These are phyloP conservation scores for Meteorus sp. DNA, from an alignment of 1,140 invertebrate species.

Conservation along the genomic window DNA sequence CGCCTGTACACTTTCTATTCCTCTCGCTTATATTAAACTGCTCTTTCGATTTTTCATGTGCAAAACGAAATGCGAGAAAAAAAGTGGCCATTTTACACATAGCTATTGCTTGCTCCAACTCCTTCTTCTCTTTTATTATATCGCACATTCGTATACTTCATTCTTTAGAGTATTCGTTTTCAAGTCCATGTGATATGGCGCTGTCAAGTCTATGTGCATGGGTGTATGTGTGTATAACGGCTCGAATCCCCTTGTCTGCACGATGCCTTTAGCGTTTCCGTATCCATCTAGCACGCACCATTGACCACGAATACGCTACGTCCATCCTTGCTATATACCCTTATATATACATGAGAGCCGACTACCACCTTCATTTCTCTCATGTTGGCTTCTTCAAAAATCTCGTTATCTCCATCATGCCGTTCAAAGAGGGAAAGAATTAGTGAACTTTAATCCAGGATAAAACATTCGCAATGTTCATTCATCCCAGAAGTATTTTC, in stretches of 20 bases:
- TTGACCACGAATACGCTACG: conserved; percentile 50
- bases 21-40: not conserved
- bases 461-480: not conserved
- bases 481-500: no score
- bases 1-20: not conserved
- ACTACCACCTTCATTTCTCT: conserved; percentile 37
- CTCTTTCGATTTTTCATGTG: conserved; percentile 4
- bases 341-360: no score
- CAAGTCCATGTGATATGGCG: not conserved
- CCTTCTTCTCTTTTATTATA: conserved; percentile 23
- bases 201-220: not conserved
- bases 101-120: no score
- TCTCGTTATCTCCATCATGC: conserved; percentile 51
- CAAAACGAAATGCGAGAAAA: no score
- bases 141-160: conserved; percentile 13
- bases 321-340: no score
- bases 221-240: conserved; percentile 3
- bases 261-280: conserved; percentile 37
- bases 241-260: not conserved
- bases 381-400: conserved; percentile 45
- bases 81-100: no score
- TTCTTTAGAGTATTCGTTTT: not conserved
- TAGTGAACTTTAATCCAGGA: conserved; percentile 13
- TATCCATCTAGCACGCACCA: conserved; percentile 56
- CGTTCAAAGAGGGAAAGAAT: conserved; percentile 2